These are phyloP conservation scores for Perizoma flavofasciatum DNA, from an alignment of 2,888 invertebrate species.

Conservation along the genomic window DNA sequence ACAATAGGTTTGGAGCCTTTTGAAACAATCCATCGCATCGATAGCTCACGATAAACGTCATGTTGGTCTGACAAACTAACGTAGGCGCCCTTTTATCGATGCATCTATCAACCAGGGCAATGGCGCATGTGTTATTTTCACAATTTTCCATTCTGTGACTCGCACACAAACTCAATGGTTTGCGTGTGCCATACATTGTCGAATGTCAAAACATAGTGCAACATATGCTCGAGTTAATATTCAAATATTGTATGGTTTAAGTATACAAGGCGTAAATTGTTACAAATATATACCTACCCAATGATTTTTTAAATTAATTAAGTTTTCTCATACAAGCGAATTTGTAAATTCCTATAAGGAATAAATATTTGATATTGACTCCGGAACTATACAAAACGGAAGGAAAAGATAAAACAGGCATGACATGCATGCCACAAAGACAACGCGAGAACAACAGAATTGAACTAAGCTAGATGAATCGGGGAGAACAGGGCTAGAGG, in stretches of 20 bases:
- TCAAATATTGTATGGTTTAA: no score
- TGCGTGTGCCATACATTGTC: no score
- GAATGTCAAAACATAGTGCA: no score
- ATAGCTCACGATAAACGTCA: constrained; percentile 28
- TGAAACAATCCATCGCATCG: constrained; percentile 6
- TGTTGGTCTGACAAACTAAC: constrained; percentile 22
- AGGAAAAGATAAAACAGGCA: constrained; percentile 34
- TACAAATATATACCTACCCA: no score
- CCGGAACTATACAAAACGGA: constrained; percentile 35
- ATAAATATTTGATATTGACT: constrained; percentile 38
- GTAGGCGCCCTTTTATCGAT: constrained; percentile 12
- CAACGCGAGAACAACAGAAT: constrained; percentile 3
- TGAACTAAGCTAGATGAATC: constrained; percentile 1
- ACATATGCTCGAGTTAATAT: no score
- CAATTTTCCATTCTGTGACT: constrained; percentile 13
- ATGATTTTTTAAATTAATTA: no score
- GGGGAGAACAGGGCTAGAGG: constrained; percentile 11
- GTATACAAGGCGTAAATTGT: no score
- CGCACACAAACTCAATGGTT: constrained; percentile 8
- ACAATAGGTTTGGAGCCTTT: no score
- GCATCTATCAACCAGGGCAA: constrained; percentile 29
- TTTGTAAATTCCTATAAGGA: no score
- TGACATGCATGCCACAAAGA: constrained; percentile 10
- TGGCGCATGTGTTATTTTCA: constrained; percentile 20
- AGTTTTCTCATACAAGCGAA: no score